Conservation (phyloP, 2,888 invertebrate species). For the Drosophila borborema region DNA sequence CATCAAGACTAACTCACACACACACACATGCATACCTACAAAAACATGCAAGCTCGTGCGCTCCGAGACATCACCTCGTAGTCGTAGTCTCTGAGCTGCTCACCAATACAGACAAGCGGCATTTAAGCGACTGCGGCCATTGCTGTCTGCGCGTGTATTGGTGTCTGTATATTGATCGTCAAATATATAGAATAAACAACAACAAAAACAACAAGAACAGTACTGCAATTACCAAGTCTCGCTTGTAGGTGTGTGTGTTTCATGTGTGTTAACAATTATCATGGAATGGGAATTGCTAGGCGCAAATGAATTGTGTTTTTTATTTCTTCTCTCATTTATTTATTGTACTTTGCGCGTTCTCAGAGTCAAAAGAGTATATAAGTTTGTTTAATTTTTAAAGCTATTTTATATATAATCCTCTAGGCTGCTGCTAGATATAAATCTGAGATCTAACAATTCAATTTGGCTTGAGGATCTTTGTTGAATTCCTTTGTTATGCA, state of each 20-base stretch:
- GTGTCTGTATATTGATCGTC: slow-evolving; percentile 18
- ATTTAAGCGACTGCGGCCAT: slow-evolving; percentile 57
- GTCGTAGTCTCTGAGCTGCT: slow-evolving; percentile 62
- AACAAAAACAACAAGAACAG: slow-evolving; percentile 31
- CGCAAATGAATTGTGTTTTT: slow-evolving; percentile 31
- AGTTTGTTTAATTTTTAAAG: neutral
- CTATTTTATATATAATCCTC: too few relatives aligned
- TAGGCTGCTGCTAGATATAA: too few relatives aligned
- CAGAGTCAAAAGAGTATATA: neutral
- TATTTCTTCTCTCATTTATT: neutral
- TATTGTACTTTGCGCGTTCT: neutral
- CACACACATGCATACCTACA: neutral
- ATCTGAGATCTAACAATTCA: too few relatives aligned
- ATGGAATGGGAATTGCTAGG: slow-evolving; percentile 50
- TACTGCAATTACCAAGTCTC: slow-evolving; percentile 52
- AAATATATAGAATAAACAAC: slow-evolving; percentile 7
- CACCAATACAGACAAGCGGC: slow-evolving; percentile 57
- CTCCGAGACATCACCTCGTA: slow-evolving; percentile 31
- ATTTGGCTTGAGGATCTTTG: neutral
- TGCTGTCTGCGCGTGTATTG: slow-evolving; percentile 11
- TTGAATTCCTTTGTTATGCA: neutral
- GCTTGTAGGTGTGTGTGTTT: slow-evolving; percentile 35
- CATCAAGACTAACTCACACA: slow-evolving; percentile 22
- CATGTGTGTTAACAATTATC: slow-evolving; percentile 68
- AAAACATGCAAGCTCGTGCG: neutral